These are phyloP conservation scores for Neuroterus valhalla DNA, from an alignment of 1,140 invertebrate species.

Conservation along the genomic window DNA sequence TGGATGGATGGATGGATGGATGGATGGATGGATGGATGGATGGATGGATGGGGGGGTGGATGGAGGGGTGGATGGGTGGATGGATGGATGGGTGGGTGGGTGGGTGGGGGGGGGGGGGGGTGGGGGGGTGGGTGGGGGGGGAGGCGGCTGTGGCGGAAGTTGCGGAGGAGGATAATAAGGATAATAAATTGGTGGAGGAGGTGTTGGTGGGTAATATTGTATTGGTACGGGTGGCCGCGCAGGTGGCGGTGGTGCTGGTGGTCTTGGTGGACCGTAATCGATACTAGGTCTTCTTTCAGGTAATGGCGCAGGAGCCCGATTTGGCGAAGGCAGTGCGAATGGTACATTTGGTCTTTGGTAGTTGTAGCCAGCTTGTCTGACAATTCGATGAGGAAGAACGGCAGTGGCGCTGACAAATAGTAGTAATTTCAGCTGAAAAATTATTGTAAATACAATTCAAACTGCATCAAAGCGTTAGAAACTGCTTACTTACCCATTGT, in stretches of 20 bases:
- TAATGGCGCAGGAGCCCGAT: constrained; percentile 7
- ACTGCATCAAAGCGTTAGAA: not conserved
- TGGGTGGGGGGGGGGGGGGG: not conserved
- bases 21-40: constrained; percentile 17
- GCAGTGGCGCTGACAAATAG: constrained; percentile 42
- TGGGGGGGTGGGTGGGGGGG: constrained; percentile 38
- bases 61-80: constrained; percentile 38
- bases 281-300: not conserved
- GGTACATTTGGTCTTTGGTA: constrained; percentile 55
- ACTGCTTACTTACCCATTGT: constrained; percentile 57
- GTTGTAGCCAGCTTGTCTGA: constrained; percentile 59
- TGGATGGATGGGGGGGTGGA: constrained; percentile 34
- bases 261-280: constrained; percentile 27
- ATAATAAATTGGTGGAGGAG: constrained; percentile 10
- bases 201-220: constrained; percentile 43
- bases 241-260: constrained; percentile 38
- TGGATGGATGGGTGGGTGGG: constrained; percentile 33
- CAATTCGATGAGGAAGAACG: constrained; percentile 24
- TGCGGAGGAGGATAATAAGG: too few relatives aligned
- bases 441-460: not conserved
- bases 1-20: constrained; percentile 29
- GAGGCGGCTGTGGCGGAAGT: constrained; percentile 43
- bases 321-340: constrained; percentile 48
- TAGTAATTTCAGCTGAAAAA: constrained; percentile 52
- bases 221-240: constrained; percentile 37